Evolutionary conservation across 2,113 vertebrate genomes (phyloP).

Genomic region (Rafetus swinhoei): DNA sequence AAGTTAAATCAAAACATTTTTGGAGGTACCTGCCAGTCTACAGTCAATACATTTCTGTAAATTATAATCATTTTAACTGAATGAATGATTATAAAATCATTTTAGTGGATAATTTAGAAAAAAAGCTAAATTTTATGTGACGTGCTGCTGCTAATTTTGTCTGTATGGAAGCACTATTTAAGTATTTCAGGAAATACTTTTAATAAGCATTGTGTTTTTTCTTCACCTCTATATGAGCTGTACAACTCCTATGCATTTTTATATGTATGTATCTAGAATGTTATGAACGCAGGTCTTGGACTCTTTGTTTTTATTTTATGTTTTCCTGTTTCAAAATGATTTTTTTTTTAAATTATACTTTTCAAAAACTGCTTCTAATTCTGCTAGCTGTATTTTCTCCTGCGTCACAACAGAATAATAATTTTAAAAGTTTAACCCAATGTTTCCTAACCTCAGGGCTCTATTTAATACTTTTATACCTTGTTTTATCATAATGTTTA

Average conservation of each 20-base stretch:
- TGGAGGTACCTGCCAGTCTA: conserved; percentile 30
- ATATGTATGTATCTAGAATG: background rate
- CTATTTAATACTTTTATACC: conserved; percentile 30
- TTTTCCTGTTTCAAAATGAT: background rate
- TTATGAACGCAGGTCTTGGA: background rate
- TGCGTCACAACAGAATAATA: conserved; percentile 6
- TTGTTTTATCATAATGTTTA: conserved; percentile 82
- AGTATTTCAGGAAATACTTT: conserved; percentile 27
- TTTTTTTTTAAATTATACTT: conserved; percentile 14
- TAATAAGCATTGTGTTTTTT: conserved; percentile 10
- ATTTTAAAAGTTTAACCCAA: conserved; percentile 54
- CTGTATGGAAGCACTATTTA: background rate
- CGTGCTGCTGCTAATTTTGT: background rate
- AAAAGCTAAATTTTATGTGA: background rate
- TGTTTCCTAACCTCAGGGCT: conserved; percentile 31
- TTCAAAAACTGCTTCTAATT: background rate
- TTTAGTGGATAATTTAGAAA: background rate
- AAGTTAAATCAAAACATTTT: conserved; percentile 66
- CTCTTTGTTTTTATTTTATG: fast-evolving
- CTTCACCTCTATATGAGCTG: conserved; percentile 35
- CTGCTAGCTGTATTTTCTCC: conserved; percentile 24
- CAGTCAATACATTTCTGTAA: background rate
- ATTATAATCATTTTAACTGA: conserved; percentile 47
- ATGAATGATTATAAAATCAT: background rate
- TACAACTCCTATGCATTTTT: background rate